Evolutionary conservation across 37 sponge, comb jelly and placozoan species (phyloP), one percentile per base, ranked within the genome.

Genomic region (Spongia lamella): DNA sequence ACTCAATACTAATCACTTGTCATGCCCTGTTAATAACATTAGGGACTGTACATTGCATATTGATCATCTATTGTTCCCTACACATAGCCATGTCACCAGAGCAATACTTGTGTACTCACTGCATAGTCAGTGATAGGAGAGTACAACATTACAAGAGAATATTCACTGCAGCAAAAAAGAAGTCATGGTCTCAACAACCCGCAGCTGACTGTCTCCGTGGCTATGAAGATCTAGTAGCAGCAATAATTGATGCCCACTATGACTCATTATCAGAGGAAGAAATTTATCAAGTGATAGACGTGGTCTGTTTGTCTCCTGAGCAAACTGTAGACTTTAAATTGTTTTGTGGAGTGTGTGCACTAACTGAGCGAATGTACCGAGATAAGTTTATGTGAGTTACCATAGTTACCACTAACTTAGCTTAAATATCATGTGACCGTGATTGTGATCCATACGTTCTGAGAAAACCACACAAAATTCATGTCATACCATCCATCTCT

Each of bases 331-430:
- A 70, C 3, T 16, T 80, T 0, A 53, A 75, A 15, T 66, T 89
- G 49, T 89, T 89, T 75, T 80, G 76, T 52, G 84, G 79, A 1
- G 57, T 84, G 17, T 79, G 79, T 75, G 84, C 80, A 38, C 63
- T 89, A 0, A 62, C 84, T 25, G 90, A 84, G 66, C 53, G 90
- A 38, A 56, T 69, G 38, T 53, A 79, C 50, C 22, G 50, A 21
- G 56, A 66, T 5, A 29, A 32, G 40, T 68, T 54, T 25, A 53
- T 82, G 88, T 88, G 26, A 88, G 88, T 82, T 22, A 22, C 32
- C 33, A 33, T 11, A n/a, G n/a, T n/a, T n/a, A n/a, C n/a, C n/a
- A n/a, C n/a, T n/a, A n/a, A n/a, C n/a, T n/a, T n/a, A n/a, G n/a
- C n/a, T n/a, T n/a, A n/a, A n/a, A n/a, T n/a, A n/a, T n/a, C n/a